A percentile compares a stretch with the other conserved stretches of the same genome.
Conservation (phyloP, 92 coral and sea anemone species). For the Epizoanthus fatuus region DNA sequence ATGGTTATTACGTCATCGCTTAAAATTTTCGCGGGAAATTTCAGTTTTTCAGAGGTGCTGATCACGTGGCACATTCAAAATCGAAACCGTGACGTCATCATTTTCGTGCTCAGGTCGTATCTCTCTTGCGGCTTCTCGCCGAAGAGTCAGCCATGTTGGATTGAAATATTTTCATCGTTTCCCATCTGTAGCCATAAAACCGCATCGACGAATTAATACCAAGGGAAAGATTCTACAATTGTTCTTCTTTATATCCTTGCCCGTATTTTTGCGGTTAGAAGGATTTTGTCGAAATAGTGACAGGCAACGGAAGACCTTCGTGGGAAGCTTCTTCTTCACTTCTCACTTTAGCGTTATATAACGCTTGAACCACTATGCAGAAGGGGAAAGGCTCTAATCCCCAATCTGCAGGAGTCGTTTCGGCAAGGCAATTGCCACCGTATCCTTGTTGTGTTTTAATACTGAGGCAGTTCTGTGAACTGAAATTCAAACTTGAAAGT, state of each 20-base stretch:
- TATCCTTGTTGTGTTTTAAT: slow-evolving; percentile 69
- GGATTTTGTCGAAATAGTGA: slow-evolving; percentile 62
- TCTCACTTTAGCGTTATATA: slow-evolving; percentile 87
- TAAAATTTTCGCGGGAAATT: slow-evolving; percentile 89
- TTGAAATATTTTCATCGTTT: slow-evolving; percentile 83
- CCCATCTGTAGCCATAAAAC: slow-evolving; percentile 78
- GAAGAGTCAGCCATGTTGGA: slow-evolving; percentile 98
- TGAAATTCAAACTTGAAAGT: neutral
- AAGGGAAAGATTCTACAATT: slow-evolving; percentile 45
- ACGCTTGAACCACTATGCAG: slow-evolving; percentile 93
- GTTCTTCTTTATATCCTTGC: slow-evolving; percentile 45
- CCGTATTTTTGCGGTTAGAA: slow-evolving; percentile 67
- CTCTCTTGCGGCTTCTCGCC: slow-evolving; percentile 98
- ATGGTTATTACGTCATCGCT: slow-evolving; percentile 12
- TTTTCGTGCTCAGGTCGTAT: slow-evolving; percentile 81
- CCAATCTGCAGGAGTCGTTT: slow-evolving; percentile 77
- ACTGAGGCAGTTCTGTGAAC: neutral
- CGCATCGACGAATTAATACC: slow-evolving; percentile 73
- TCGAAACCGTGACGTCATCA: slow-evolving; percentile 92
- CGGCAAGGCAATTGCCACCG: slow-evolving; percentile 75
- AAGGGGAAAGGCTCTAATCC: slow-evolving; percentile 93
- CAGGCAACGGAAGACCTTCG: slow-evolving; percentile 97
- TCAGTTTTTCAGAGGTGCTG: slow-evolving; percentile 58
- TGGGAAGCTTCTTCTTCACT: slow-evolving; percentile 78
- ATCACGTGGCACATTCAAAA: slow-evolving; percentile 88